These are phyloP conservation scores for Esox lucius DNA, from an alignment of 2,797 vertebrate species.

Conservation along the genomic window DNA sequence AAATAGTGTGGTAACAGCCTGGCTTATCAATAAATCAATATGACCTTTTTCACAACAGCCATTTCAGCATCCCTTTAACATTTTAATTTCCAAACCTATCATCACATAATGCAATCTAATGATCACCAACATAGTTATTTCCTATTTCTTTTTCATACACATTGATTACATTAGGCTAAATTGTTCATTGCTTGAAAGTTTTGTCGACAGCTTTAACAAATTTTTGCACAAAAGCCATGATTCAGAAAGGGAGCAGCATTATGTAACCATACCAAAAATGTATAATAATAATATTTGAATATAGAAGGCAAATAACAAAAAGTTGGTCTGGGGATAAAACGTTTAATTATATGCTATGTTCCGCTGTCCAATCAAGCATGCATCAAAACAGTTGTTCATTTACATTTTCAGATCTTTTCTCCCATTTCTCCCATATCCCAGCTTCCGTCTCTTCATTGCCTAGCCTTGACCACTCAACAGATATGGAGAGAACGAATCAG, in stretches of 20 bases:
- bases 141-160: not conserved
- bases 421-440: not conserved
- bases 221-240: not conserved
- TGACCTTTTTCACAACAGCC: slow-evolving; percentile 39
- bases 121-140: not conserved
- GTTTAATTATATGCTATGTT: slow-evolving; percentile 4
- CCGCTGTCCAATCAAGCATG: slow-evolving; percentile 15
- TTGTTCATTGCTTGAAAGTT: not conserved
- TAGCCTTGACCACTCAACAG: not conserved
- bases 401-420: not conserved
- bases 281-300: not conserved
- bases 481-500: slow-evolving; percentile 14
- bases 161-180: not conserved
- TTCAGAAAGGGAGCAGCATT: not conserved
- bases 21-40: slow-evolving; percentile 50
- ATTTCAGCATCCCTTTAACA: not conserved
- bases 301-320: not conserved
- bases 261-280: not conserved
- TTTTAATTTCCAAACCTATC: slow-evolving; percentile 3
- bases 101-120: not conserved
- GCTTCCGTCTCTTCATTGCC: not conserved
- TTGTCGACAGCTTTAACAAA: no score
- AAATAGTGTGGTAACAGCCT: slow-evolving; percentile 31
- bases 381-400: not conserved
- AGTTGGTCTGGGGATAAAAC: not conserved